phyloP scores from a whole-genome alignment of 2,113 vertebrate species.

The Nycticryphes semicollaris region DNA sequence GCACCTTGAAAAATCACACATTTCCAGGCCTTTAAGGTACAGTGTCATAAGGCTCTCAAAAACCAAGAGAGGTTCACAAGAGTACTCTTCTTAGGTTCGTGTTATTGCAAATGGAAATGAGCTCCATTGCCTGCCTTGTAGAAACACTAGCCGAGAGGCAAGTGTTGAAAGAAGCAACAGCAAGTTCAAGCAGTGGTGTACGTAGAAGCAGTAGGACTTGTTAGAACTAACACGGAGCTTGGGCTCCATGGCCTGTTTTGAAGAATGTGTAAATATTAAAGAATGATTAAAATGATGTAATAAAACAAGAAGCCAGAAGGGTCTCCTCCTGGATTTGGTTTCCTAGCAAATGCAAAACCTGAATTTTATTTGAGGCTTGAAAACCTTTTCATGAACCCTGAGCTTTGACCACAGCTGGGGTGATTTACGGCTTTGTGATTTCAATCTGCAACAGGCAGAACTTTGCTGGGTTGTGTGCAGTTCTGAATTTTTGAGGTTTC shows the following conservation, averaged over 20 bases:
- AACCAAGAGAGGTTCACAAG: background rate
- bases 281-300: background rate
- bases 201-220: background rate
- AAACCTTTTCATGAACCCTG: conserved; percentile 37
- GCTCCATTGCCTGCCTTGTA: background rate
- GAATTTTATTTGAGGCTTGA: conserved; percentile 24
- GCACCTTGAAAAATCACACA: background rate
- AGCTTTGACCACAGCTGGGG: background rate
- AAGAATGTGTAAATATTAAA: background rate
- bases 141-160: background rate
- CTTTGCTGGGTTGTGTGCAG: background rate
- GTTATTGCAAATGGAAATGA: background rate
- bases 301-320: background rate
- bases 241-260: background rate
- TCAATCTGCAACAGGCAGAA: background rate
- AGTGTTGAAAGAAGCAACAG: background rate
- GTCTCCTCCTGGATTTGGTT: background rate
- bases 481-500: conserved; percentile 22
- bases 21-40: background rate
- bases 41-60: background rate
- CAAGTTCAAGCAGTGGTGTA: background rate
- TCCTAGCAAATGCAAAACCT: background rate
- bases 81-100: accelerated
- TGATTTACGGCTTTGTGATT: conserved; percentile 35
- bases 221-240: background rate